A percentile compares a stretch with the other conserved stretches of the same genome.
These are phyloP conservation scores for Lithodes maja DNA, from an alignment of 2,888 invertebrate genomes.

Conservation along the genomic window DNA sequence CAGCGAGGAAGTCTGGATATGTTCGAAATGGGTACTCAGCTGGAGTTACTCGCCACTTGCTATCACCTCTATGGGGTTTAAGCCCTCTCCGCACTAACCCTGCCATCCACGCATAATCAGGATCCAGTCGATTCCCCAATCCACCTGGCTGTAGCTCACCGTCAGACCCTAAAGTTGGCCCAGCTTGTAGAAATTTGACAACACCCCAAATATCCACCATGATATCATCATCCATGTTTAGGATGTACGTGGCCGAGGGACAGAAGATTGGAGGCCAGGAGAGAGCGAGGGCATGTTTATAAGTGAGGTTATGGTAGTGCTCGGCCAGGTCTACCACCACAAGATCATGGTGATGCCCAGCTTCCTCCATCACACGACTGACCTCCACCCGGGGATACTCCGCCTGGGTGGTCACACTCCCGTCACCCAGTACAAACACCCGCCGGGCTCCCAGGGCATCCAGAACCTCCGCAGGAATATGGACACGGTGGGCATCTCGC, in stretches of 20 bases:
- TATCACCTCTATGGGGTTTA: conserved; percentile 73
- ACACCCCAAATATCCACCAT: conserved; percentile 80
- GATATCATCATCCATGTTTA: conserved; percentile 89
- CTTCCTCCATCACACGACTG: conserved; percentile 34
- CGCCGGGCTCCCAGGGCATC: conserved; percentile 42
- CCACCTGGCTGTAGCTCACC: conserved; percentile 2
- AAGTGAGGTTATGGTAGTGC: conserved; percentile 72
- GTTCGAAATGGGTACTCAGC: conserved; percentile 79
- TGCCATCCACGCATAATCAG: conserved; percentile 26
- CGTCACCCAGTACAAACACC: conserved; percentile 57
- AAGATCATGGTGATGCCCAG: conserved; percentile 68
- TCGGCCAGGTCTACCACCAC: conserved; percentile 71
- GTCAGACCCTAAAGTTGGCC: conserved; percentile 11
- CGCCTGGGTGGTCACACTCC: conserved; percentile 26
- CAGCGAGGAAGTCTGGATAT: conserved; percentile 87
- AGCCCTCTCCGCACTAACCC: conserved; percentile 49
- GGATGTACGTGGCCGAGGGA: conserved; percentile 76
- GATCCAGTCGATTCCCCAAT: not conserved
- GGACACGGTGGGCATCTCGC: conserved; percentile 40
- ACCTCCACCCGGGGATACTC: conserved; percentile 31
- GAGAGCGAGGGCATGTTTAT: conserved; percentile 72
- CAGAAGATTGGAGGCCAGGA: conserved; percentile 71
- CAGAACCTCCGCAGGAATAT: conserved; percentile 40
- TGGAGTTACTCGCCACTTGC: conserved; percentile 86
- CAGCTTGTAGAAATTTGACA: conserved; percentile 75